Evolutionary conservation across 1,140 invertebrate genomes (phyloP), one percentile per base, ranked within the genome.

Genomic region (Drosophila pectinifera): DNA sequence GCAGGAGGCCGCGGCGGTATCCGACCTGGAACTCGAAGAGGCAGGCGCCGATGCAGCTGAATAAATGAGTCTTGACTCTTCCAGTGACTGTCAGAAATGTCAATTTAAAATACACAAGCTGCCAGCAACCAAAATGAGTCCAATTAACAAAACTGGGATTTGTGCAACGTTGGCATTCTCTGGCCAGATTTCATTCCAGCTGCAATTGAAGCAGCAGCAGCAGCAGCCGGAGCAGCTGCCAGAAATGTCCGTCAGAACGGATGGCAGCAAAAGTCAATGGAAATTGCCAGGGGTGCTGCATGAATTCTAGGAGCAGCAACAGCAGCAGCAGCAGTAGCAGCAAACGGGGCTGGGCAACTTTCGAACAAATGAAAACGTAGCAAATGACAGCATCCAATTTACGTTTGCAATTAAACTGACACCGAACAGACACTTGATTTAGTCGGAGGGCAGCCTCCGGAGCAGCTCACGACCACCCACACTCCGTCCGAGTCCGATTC

Each of bases 331-430:
- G 16, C 0, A n/a, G 38, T 7, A n/a, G 36, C 5, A 34, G 48
- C 48, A 51, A 34, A 14, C 13, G 28, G 42, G 61, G 24, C 26
- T 20, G 61, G 34, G 36, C 46, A 73, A 74, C 63, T 70, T 70
- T 82, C 64, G 72, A 63, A 77, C 76, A 88, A 88, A 88, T 88
- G 84, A 74, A 89, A 89, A 89, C 84, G 84, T 84, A 83, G 65
- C 68, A 89, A 89, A 84, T 84, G 84, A 79, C 84, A 89, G 84
- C 84, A 89, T 89, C 84, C 84, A 89, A 89, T 89, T 89, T 89
- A 89, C 84, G 84, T 89, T 89, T 89, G 84, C 84, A 89, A 89
- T 89, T 89, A 89, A 89, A 89, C 84, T 89, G 84, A 89, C 84
- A 89, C 84, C 80, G 69, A 89, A 89, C 84, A 89, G 84, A 89